Evolutionary conservation across 2,113 vertebrate genomes (phyloP), one percentile per base, ranked within the genome.

Genomic region (Ctenomys sociabilis): DNA sequence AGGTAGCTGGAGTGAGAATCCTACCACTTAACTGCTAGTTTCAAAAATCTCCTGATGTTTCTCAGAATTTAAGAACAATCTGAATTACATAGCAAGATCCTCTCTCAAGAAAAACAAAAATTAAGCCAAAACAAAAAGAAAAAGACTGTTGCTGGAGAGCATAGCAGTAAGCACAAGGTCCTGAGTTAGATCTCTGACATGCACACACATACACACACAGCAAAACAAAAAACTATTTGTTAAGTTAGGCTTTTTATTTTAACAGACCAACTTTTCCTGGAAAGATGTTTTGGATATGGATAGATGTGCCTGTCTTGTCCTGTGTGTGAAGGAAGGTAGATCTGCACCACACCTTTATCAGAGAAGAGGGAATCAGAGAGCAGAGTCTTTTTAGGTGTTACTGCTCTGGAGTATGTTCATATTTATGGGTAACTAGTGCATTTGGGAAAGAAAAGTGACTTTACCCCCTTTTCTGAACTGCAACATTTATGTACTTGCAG

Each of bases 391-490:
- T 82, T 83, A 11, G 40, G 28, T 86, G 49, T 17, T 32, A 49
- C 45, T 61, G 83, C 59, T 77, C 32, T 30, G 21, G 24, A 59
- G 24, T 68, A 21, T 95, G 13, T 66, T 75, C 54, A 75, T 75
- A 26, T 88, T 83, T 88, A 59, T 83, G 28, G 52, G 35, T 61
- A 89, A 78, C 70, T 68, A n/a, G 40, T 40, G 32, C 22, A 40
- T 84, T 84, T 77, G 45, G 59, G n/a, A 72, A 81, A 86, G 59
- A 45, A 90, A 90, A 86, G 64, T 64, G 12, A 90, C 66, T 84
- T 72, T 7, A 16, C 57, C 40, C 40, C 13, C 37, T 59, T 9
- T 83, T 83, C 37, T 63, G 63, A 73, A 72, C 45, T 93, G 35
- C 57, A 90, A n/a, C 17, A 32, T 59, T 61, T 70, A 63, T 54